Evolutionary conservation across 2,113 vertebrate genomes (phyloP).

Genomic region (Colossoma macropomum): DNA sequence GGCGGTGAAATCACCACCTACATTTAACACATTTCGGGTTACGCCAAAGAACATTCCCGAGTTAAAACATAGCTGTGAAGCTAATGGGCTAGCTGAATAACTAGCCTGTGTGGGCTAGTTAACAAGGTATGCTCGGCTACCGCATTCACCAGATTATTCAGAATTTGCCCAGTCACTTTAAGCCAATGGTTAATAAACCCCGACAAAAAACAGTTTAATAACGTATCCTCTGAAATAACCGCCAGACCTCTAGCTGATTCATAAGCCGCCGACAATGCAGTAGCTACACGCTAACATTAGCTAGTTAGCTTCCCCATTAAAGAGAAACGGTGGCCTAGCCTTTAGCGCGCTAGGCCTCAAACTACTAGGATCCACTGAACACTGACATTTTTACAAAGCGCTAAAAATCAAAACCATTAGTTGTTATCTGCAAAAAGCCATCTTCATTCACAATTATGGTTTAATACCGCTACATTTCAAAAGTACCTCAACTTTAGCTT

Average conservation of each 20-base stretch:
- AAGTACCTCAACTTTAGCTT: slow-evolving; percentile 69
- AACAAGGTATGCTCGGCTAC: slow-evolving; percentile 19
- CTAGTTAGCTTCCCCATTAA: not conserved
- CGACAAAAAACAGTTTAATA: not conserved
- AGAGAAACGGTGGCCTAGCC: slow-evolving; percentile 51
- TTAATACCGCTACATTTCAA: slow-evolving; percentile 46
- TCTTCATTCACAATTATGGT: slow-evolving; percentile 1
- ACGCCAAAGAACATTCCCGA: slow-evolving; percentile 36
- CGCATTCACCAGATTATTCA: not conserved
- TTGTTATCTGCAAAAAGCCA: slow-evolving; percentile 27
- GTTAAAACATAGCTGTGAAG: slow-evolving; percentile 47
- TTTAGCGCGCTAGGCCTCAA: slow-evolving; percentile 74
- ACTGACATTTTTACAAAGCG: slow-evolving; percentile 55
- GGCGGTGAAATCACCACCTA: not conserved
- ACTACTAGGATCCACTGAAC: slow-evolving; percentile 75
- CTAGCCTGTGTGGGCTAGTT: slow-evolving; percentile 37
- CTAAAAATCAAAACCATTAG: slow-evolving; percentile 58
- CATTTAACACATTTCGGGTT: not conserved
- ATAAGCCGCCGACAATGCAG: not conserved
- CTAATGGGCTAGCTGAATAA: slow-evolving; percentile 52
- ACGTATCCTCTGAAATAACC: not conserved
- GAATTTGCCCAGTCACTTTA: not conserved
- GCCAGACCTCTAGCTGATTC: not conserved
- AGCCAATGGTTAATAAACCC: not conserved
- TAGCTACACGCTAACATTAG: slow-evolving; percentile 12